Conservation (phyloP, 2,797 vertebrate genomes). For the Poeciliopsis gracilis region DNA sequence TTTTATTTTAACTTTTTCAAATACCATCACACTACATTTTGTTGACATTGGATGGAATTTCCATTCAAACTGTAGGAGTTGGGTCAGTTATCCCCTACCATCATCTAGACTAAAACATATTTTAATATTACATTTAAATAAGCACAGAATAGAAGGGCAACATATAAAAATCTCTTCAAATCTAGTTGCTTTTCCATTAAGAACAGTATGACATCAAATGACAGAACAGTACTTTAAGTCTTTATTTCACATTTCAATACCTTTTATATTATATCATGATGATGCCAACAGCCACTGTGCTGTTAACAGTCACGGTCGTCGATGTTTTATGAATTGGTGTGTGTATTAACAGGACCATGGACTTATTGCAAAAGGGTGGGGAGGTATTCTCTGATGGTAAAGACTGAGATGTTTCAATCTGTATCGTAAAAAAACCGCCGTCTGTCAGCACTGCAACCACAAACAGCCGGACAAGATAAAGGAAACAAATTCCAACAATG, state of each 20-base stretch:
- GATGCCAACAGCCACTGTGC: slow-evolving; percentile 40
- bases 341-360: slow-evolving; percentile 25
- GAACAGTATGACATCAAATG: not conserved
- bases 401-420: slow-evolving; percentile 21
- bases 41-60: too few relatives aligned
- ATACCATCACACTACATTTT: too few relatives aligned
- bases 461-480: slow-evolving; percentile 39
- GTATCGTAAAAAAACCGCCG: not conserved
- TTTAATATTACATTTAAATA: not conserved
- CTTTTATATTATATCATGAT: slow-evolving; percentile 34
- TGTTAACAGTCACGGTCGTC: slow-evolving; percentile 52
- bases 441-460: slow-evolving; percentile 43
- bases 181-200: not conserved
- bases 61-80: too few relatives aligned
- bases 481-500: slow-evolving; percentile 37
- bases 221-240: slow-evolving; percentile 10
- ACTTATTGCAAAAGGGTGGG: slow-evolving; percentile 54
- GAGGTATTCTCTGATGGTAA: slow-evolving; percentile 30
- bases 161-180: not conserved
- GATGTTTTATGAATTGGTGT: slow-evolving; percentile 14
- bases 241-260: slow-evolving; percentile 70
- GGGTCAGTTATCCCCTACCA: not conserved
- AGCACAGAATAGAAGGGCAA: not conserved
- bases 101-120: not conserved
- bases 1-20: too few relatives aligned